Evolutionary conservation across 2,113 vertebrate genomes (phyloP).

Genomic region (Beaufortia kweichowensis): DNA sequence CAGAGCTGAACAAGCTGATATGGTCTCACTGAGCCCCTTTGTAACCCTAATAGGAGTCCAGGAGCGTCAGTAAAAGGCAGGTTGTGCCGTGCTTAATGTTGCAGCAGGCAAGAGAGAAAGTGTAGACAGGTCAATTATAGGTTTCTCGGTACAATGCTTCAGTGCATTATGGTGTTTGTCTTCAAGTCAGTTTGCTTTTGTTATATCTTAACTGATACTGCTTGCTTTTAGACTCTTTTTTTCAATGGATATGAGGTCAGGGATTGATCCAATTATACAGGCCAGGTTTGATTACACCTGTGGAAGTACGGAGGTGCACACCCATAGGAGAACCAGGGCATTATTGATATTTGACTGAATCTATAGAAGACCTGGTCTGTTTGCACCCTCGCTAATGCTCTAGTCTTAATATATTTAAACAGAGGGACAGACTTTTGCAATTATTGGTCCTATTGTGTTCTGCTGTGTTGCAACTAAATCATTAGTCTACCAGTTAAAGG

Average conservation of each 20-base stretch:
- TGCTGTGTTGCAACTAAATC: not conserved
- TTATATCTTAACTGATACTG: slow-evolving; percentile 1
- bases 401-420: not conserved
- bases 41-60: slow-evolving; percentile 33
- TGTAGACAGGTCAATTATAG: not conserved
- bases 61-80: slow-evolving; percentile 8
- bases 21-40: slow-evolving; percentile 8
- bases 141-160: not conserved
- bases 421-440: not conserved
- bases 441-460: not conserved
- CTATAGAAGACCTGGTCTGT: not conserved
- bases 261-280: not conserved
- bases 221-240: not conserved
- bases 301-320: not conserved
- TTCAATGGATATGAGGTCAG: not conserved
- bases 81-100: not conserved
- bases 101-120: slow-evolving; percentile 3
- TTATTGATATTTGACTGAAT: slow-evolving; percentile 7
- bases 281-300: not conserved
- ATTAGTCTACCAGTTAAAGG: no score
- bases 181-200: not conserved
- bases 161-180: slow-evolving; percentile 29
- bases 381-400: not conserved
- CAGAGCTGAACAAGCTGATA: slow-evolving; percentile 14
- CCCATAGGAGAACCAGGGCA: not conserved